Conservation (phyloP, 2,797 vertebrate species). For the Coccyzus lansbergi region DNA sequence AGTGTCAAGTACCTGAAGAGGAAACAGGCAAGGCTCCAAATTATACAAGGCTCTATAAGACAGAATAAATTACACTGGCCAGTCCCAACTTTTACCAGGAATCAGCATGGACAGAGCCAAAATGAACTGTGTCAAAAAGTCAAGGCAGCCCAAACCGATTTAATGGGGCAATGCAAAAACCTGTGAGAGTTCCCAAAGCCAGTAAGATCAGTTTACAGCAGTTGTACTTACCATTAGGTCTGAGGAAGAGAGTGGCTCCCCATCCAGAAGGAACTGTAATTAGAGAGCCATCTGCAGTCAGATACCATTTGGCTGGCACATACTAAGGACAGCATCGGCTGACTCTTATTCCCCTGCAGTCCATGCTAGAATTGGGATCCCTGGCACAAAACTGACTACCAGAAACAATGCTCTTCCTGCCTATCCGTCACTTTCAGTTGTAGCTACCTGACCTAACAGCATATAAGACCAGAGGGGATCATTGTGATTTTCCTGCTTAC, state of each 20-base stretch:
- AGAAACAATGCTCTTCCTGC: conserved; percentile 23
- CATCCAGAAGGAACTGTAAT: conserved; percentile 88
- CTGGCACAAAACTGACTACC: conserved; percentile 7
- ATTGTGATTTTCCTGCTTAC: conserved; percentile 5
- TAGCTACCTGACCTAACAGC: neutral
- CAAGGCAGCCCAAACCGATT: neutral
- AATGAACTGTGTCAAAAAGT: neutral
- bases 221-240: conserved; percentile 85
- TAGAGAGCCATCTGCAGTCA: conserved; percentile 52
- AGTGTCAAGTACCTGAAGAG: neutral
- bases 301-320: conserved; percentile 34
- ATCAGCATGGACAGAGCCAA: neutral
- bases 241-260: conserved; percentile 79
- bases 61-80: neutral
- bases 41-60: neutral
- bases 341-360: conserved; percentile 2
- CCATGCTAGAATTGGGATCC: neutral
- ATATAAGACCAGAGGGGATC: neutral
- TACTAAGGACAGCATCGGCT: conserved; percentile 14
- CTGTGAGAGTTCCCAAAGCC: neutral
- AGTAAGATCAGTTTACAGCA: neutral
- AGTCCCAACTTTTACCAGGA: neutral
- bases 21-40: conserved; percentile 18
- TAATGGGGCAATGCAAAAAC: neutral
- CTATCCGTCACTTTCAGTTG: neutral